These are phyloP conservation scores for Sinella curviseta DNA, from an alignment of 1,140 invertebrate species.

Conservation along the genomic window DNA sequence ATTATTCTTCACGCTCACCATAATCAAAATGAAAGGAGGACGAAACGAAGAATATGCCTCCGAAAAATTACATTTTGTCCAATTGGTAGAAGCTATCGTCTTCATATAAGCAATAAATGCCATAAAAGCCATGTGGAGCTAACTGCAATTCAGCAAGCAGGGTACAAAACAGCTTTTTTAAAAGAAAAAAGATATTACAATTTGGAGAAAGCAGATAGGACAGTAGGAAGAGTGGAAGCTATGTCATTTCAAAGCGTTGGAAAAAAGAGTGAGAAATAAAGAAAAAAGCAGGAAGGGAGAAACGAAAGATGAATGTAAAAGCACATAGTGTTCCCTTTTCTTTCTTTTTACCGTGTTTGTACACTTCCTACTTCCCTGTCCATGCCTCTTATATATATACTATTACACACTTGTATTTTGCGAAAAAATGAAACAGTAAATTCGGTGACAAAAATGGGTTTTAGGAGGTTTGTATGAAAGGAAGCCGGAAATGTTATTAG, in stretches of 20 bases:
- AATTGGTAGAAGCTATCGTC: background rate
- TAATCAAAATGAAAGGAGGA: background rate
- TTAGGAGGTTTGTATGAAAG: slow-evolving; percentile 6
- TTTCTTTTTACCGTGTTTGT: background rate
- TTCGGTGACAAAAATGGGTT: slow-evolving; percentile 9
- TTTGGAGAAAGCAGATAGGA: slow-evolving; percentile 2
- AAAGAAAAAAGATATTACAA: background rate
- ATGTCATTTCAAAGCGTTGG: background rate
- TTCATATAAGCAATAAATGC: too few species aligned
- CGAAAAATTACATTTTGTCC: background rate
- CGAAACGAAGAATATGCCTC: background rate
- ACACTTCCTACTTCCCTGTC: background rate
- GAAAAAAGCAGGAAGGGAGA: background rate
- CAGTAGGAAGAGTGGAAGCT: too few species aligned
- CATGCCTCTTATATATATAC: too few species aligned
- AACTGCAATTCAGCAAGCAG: too few species aligned
- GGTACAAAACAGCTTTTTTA: background rate
- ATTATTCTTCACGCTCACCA: too few species aligned
- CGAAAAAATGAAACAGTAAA: slow-evolving; percentile 22
- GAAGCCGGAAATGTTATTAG: slow-evolving; percentile 27
- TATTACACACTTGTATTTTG: background rate
- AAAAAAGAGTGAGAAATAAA: background rate
- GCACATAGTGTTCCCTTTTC: background rate
- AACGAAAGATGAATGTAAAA: background rate
- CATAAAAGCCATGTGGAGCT: too few species aligned